These are phyloP conservation scores for Ataeniobius toweri DNA, from an alignment of 2,797 vertebrate genomes.

Conservation along the genomic window DNA sequence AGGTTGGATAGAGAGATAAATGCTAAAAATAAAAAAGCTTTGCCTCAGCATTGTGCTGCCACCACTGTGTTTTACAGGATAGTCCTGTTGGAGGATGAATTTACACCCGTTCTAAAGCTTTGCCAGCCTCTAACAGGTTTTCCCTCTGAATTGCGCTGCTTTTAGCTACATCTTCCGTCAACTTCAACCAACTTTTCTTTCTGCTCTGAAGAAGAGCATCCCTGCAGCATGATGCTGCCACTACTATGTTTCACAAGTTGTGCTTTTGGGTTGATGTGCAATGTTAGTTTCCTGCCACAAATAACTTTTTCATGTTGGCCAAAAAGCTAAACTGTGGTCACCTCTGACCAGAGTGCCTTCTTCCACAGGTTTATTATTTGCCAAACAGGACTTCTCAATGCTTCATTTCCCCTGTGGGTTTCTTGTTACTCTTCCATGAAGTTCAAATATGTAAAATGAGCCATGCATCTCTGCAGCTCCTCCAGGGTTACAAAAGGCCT, in stretches of 20 bases:
- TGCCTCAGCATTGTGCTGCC: background rate
- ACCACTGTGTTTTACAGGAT: background rate
- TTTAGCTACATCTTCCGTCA: background rate
- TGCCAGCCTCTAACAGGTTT: background rate
- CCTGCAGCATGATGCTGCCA: background rate
- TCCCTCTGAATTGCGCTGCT: background rate
- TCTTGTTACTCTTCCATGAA: background rate
- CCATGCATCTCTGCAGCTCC: background rate
- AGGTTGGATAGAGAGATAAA: background rate
- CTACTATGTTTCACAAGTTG: background rate
- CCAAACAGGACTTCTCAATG: background rate
- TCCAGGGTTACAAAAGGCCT: too few species aligned
- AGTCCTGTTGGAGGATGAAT: background rate
- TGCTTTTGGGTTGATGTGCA: too few species aligned
- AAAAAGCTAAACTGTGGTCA: background rate
- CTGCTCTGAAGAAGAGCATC: background rate
- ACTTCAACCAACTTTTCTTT: constrained; percentile 1
- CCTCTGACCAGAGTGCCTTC: background rate
- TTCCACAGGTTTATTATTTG: background rate
- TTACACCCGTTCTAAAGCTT: background rate
- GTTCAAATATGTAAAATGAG: background rate
- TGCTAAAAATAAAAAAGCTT: background rate
- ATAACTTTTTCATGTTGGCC: background rate
- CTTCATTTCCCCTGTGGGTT: background rate
- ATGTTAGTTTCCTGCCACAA: background rate